These are phyloP conservation scores for Onthophagus sagittarius DNA, from an alignment of 2,888 invertebrate genomes.

Conservation along the genomic window DNA sequence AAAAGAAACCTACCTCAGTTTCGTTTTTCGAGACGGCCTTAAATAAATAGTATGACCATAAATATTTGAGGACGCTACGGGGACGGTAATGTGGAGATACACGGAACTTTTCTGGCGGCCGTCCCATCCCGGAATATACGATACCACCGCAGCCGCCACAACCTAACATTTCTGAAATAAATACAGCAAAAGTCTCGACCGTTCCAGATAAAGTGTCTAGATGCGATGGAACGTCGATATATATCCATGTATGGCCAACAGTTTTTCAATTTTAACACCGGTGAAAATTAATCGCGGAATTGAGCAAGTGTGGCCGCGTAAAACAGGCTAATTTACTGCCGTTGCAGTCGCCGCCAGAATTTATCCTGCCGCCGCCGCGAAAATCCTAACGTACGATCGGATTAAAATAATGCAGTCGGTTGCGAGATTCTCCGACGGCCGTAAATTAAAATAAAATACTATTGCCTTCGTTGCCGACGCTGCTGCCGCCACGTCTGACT, in stretches of 20 bases:
- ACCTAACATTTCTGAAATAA: neutral
- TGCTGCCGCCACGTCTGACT: neutral
- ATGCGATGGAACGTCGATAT: neutral
- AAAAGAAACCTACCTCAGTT: neutral
- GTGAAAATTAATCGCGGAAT: neutral
- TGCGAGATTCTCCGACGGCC: neutral
- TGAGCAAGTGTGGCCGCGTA: neutral
- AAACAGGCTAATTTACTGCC: conserved; percentile 4
- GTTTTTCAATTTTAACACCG: neutral
- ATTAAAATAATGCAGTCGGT: conserved; percentile 8
- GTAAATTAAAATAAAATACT: neutral
- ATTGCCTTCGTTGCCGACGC: neutral
- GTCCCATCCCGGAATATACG: neutral
- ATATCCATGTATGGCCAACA: neutral
- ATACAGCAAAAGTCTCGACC: neutral
- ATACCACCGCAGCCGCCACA: neutral
- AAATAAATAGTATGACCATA: neutral
- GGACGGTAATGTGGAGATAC: neutral
- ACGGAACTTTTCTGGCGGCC: neutral
- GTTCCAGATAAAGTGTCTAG: neutral
- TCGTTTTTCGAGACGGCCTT: neutral
- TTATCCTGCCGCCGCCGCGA: neutral
- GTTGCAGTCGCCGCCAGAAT: conserved; percentile 6
- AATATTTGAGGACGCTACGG: neutral
- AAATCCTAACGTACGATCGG: conserved; percentile 12